Evolutionary conservation across 30 jellyfish, hydroid and myxozoan genomes (phyloP).

Genomic region (Pseudorhiza aurosa): DNA sequence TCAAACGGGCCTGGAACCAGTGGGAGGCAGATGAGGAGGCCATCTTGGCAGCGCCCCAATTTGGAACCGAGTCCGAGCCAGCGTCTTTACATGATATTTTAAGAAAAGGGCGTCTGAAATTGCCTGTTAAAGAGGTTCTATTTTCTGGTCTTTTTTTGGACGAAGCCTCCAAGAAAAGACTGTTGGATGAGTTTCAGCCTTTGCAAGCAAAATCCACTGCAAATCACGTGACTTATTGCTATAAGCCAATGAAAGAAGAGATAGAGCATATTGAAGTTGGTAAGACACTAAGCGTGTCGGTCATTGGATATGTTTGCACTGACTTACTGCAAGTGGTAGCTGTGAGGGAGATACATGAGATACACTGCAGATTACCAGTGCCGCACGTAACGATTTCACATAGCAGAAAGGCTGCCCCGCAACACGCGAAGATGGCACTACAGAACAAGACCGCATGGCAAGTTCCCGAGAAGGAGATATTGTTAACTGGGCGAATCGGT

Average conservation of each 20-base stretch:
- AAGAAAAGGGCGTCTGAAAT: neutral
- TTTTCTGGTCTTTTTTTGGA: constrained; percentile 88
- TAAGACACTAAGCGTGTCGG: constrained; percentile 41
- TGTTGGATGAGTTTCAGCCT: constrained; percentile 60
- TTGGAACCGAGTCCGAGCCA: neutral
- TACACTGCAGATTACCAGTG: constrained; percentile 35
- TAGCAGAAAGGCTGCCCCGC: constrained; percentile 76
- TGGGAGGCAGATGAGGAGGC: constrained; percentile 92
- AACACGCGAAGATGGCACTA: constrained; percentile 50
- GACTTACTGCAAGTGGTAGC: constrained; percentile 83
- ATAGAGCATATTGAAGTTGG: constrained; percentile 77
- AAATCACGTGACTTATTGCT: constrained; percentile 86
- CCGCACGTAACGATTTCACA: constrained; percentile 93
- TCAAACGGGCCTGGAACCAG: constrained; percentile 58
- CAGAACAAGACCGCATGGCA: constrained; percentile 51
- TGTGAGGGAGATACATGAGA: constrained; percentile 60
- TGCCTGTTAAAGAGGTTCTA: constrained; percentile 47
- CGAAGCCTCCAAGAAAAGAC: constrained; percentile 61
- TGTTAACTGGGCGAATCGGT: constrained; percentile 86
- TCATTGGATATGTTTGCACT: constrained; percentile 68
- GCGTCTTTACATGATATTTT: constrained; percentile 11
- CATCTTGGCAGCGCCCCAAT: constrained; percentile 16
- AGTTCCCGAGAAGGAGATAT: constrained; percentile 49
- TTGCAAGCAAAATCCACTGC: constrained; percentile 63
- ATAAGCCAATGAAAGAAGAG: constrained; percentile 74